Conservation (phyloP, 1,140 invertebrate genomes). For the Achroia grisella region DNA sequence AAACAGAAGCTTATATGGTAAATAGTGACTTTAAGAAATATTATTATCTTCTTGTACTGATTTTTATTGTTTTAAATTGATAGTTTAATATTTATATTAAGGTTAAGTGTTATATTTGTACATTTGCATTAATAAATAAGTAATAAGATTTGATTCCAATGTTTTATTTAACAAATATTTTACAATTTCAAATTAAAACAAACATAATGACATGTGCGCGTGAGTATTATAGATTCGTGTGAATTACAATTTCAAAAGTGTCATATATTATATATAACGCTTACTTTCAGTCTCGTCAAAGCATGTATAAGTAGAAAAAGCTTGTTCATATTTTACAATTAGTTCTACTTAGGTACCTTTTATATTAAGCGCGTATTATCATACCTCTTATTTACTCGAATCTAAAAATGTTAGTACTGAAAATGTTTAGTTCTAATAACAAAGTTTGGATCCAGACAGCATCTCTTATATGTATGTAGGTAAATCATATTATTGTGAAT, state of each 20-base stretch:
- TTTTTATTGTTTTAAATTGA: conserved; percentile 1
- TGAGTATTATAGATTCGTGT: conserved; percentile 41
- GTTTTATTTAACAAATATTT: conserved; percentile 64
- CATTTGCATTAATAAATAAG: conserved; percentile 33
- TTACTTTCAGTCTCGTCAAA: conserved; percentile 49
- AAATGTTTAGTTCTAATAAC: too few species aligned
- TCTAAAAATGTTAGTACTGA: too few species aligned
- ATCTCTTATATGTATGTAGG: too few species aligned
- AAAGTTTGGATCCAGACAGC: too few species aligned
- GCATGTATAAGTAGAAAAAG: conserved; percentile 18
- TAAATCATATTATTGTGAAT: too few species aligned
- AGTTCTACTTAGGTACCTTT: not conserved
- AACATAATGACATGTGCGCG: conserved; percentile 38
- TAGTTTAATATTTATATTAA: conserved; percentile 16
- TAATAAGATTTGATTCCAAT: conserved; percentile 21
- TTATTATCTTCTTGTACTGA: too few species aligned
- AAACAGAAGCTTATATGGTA: too few species aligned
- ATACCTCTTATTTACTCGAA: not conserved
- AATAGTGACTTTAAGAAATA: too few species aligned
- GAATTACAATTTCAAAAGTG: conserved; percentile 6
- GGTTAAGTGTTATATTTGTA: conserved; percentile 37
- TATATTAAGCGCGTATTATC: not conserved
- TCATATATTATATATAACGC: conserved; percentile 15
- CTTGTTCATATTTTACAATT: not conserved
- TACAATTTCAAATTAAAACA: conserved; percentile 30